Percentiles rank a stretch among this genome's conserved stretches.
These are phyloP conservation scores for Zygaena filipendulae DNA, from an alignment of 2,888 invertebrate species.

Conservation along the genomic window DNA sequence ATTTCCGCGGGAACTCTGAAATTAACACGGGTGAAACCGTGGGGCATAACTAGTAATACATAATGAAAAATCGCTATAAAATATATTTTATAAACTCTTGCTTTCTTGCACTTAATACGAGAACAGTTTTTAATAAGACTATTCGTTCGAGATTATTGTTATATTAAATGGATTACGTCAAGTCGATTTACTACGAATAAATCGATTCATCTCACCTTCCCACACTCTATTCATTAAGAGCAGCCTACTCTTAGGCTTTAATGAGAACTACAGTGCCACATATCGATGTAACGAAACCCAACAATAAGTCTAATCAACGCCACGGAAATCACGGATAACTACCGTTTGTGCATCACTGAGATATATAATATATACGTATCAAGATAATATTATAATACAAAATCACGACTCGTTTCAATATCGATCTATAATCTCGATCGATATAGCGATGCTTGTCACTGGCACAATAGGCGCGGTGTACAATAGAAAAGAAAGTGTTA, in stretches of 20 bases:
- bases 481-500: slow-evolving; percentile 60
- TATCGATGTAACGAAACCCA: slow-evolving; percentile 23
- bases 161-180: too few species aligned
- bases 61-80: too few species aligned
- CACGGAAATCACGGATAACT: slow-evolving; percentile 40
- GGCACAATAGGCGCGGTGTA: slow-evolving; percentile 28
- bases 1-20: too few species aligned
- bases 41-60: too few species aligned
- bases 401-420: slow-evolving; percentile 50
- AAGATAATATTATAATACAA: too few species aligned
- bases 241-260: slow-evolving; percentile 18
- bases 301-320: slow-evolving; percentile 54
- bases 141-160: too few species aligned
- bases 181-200: background rate
- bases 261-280: slow-evolving; percentile 28
- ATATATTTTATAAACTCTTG: too few species aligned
- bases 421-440: slow-evolving; percentile 44
- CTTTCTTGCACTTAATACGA: too few species aligned
- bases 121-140: too few species aligned
- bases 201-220: background rate
- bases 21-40: too few species aligned
- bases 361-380: slow-evolving; percentile 20
- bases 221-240: background rate
- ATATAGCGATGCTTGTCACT: slow-evolving; percentile 51
- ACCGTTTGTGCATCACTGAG: slow-evolving; percentile 29